Base-by-base conservation (phyloP, 2,113 vertebrate genomes). In the Sprattus sprattus region DNA sequence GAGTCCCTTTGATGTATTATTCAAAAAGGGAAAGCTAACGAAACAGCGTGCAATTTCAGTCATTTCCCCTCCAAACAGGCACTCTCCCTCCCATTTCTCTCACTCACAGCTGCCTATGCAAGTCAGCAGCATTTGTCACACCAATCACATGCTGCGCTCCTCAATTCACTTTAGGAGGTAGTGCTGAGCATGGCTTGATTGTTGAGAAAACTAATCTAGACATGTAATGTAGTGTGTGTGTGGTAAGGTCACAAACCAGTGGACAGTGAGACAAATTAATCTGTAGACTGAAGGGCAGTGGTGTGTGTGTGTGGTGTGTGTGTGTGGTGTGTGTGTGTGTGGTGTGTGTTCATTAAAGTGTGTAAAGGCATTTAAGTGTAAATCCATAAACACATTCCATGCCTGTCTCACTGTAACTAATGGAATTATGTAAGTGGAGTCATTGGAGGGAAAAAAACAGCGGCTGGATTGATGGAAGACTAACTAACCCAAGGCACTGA, bases 251-350 rank as follows among this genome's bases (percentile, higher is more conserved):
- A 75, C 49, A 83, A 44, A 45, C 54, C 84, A 57, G 28, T 82
- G 85, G 46, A 86, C 83, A 28, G 16, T 82, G 11, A 83, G 87
- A 71, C 45, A 49, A 84, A 86, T 45, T 67, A 67, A 4, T 45
- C 60, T 52, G 52, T 25, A 78, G 49, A 83, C n/a, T 71, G 49
- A 49, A 83, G 71, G 50, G 50, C 45, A 46, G 32, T 32, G 75
- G 13, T 82, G 47, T 60, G 47, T 82, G 39, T n/a, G 45, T 39
- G 57, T 84, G 71, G 52, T 44, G 28, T 80, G 67, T 80, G 86
- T 85, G 64, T 75, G 67, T 75, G 67, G 47, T 52, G 47, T 80
- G 20, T 6, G 25, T 44, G 57, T 82, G 57, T 84, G 88, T 82
- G 28, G 52, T 39, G 32, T 78, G 32, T 78, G 71, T 28, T 78